phyloP scores from a whole-genome alignment of 2,113 vertebrate species.

The Euleptes europaea region DNA sequence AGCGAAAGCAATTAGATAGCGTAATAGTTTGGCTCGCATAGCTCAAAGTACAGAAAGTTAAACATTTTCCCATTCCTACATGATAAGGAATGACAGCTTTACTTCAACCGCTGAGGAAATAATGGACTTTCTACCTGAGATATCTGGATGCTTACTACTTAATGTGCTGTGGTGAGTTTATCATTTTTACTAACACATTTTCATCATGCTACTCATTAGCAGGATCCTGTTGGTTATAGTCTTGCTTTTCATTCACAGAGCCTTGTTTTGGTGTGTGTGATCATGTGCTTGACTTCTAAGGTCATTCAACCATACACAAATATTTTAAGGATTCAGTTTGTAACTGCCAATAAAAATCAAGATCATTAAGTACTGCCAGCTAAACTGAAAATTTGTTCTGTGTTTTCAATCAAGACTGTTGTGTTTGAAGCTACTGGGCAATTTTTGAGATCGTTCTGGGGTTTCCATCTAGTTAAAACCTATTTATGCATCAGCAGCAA shows the following conservation, averaged over 20 bases:
- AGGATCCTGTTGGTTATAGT: neutral
- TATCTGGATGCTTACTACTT: neutral
- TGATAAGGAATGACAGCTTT: neutral
- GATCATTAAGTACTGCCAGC: neutral
- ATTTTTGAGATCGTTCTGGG: neutral
- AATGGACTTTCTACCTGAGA: neutral
- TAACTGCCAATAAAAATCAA: neutral
- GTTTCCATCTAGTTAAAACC: neutral
- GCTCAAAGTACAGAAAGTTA: neutral
- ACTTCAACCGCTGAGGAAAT: neutral
- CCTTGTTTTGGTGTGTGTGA: neutral
- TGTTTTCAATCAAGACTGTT: neutral
- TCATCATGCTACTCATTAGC: neutral
- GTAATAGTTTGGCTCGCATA: neutral
- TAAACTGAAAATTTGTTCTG: neutral
- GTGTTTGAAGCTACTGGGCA: neutral
- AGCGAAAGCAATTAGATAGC: neutral
- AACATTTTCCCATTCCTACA: neutral
- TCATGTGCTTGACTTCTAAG: neutral
- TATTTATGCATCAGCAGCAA: neutral
- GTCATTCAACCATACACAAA: neutral
- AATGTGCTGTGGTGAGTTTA: neutral
- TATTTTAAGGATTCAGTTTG: neutral
- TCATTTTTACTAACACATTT: accelerated
- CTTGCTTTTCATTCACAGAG: neutral